Conservation (phyloP, 2,888 invertebrate species). For the Cheilosia vernalis region DNA sequence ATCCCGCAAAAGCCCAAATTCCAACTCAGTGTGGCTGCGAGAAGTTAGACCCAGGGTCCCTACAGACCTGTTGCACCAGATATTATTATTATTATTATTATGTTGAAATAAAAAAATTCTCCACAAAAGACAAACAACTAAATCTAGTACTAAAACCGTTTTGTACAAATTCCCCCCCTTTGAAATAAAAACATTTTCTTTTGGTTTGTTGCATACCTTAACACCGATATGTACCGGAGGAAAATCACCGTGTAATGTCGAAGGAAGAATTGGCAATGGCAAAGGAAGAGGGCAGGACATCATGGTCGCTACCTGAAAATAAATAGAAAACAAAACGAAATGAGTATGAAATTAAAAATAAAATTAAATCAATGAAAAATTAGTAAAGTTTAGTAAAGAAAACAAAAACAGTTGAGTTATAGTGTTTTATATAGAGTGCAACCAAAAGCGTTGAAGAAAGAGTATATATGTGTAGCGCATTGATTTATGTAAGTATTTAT, state of each 20-base stretch:
- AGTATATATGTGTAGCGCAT: neutral
- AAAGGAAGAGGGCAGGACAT: conserved; percentile 84
- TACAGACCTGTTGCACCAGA: too few relatives aligned
- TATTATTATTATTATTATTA: too few relatives aligned
- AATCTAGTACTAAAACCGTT: neutral
- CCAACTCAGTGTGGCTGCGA: too few relatives aligned
- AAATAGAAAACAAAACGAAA: conserved; percentile 64
- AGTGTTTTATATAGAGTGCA: conserved; percentile 7
- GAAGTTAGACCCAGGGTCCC: too few relatives aligned
- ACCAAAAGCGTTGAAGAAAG: conserved; percentile 15
- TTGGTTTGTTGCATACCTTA: conserved; percentile 79
- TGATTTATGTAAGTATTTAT: too few relatives aligned
- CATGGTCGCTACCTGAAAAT: conserved; percentile 83
- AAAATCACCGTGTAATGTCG: conserved; percentile 83
- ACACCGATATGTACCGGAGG: conserved; percentile 83
- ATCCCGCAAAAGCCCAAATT: too few relatives aligned
- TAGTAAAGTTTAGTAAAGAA: conserved; percentile 17
- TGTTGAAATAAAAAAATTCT: neutral
- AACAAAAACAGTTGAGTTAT: neutral
- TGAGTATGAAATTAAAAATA: conserved; percentile 76
- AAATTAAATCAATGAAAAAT: conserved; percentile 76
- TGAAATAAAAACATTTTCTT: neutral
- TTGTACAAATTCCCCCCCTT: too few relatives aligned
- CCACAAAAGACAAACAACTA: neutral
- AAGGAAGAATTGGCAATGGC: conserved; percentile 83